Conservation (phyloP, 2,888 invertebrate species). For the Drosophila birchii region DNA sequence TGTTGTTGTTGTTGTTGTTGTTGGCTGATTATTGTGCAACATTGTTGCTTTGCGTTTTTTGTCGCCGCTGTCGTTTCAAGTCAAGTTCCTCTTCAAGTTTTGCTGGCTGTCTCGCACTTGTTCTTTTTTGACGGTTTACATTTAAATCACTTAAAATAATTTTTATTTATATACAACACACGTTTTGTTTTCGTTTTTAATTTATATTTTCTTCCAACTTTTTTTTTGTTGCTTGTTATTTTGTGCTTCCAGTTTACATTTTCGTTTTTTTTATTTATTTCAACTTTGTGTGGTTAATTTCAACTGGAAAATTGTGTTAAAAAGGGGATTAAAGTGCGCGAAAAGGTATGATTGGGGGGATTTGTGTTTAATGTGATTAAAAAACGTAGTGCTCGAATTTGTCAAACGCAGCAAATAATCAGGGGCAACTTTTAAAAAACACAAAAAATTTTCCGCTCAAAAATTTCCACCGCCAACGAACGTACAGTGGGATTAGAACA, state of each 20-base stretch:
- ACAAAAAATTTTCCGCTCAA: conserved; percentile 59
- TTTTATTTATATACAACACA: conserved; percentile 32
- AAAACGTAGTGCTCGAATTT: conserved; percentile 25
- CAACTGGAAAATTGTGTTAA: conserved; percentile 45
- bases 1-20: conserved; percentile 58
- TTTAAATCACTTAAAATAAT: conserved; percentile 32
- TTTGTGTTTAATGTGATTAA: conserved; percentile 4
- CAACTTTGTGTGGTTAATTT: conserved; percentile 50
- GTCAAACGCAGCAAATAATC: conserved; percentile 53
- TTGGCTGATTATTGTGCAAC: conserved; percentile 66
- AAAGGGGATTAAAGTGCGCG: not conserved
- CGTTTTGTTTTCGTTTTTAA: conserved; percentile 40
- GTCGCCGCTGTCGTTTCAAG: conserved; percentile 26
- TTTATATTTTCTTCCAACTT: not conserved
- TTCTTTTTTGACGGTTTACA: conserved; percentile 25
- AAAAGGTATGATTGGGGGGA: conserved; percentile 4
- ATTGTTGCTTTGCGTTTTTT: conserved; percentile 59
- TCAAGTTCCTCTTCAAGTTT: conserved; percentile 21
- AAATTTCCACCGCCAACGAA: conserved; percentile 54
- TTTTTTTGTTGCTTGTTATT: conserved; percentile 13
- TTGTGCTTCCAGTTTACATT: conserved; percentile 61
- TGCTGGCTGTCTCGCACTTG: conserved; percentile 14
- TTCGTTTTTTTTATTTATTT: conserved; percentile 50
- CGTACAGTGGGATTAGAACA: conserved; percentile 26
- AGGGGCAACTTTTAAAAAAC: conserved; percentile 45